Percentiles rank a stretch among this genome's conserved stretches.
Evolutionary conservation across 2,797 vertebrate species (phyloP).

Genomic region (Lepus townsendii): DNA sequence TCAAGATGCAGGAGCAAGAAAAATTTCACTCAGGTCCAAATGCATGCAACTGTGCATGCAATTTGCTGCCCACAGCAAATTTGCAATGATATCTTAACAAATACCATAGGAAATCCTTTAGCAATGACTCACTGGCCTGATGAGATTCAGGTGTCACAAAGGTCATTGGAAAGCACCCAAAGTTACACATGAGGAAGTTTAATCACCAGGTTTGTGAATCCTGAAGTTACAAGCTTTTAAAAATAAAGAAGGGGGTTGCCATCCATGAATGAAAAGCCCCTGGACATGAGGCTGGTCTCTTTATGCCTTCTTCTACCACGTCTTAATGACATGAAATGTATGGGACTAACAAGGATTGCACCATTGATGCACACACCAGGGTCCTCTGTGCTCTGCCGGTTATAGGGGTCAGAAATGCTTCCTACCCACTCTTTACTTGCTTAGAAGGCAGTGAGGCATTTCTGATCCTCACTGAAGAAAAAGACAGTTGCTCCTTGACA

Average conservation of each 20-base stretch:
- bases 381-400: neutral
- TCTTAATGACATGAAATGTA: neutral
- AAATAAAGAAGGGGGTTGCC: neutral
- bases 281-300: neutral
- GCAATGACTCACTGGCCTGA: neutral
- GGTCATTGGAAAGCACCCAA: neutral
- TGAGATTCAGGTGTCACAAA: slow-evolving; percentile 16
- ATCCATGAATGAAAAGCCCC: neutral
- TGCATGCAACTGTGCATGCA: neutral
- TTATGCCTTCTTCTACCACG: neutral
- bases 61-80: neutral
- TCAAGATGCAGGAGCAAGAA: neutral
- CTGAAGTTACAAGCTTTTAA: neutral
- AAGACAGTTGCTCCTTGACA: slow-evolving; percentile 17
- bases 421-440: neutral
- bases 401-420: neutral
- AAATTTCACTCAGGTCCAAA: neutral
- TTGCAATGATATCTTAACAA: no score
- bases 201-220: slow-evolving; percentile 36
- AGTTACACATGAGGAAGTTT: slow-evolving; percentile 30
- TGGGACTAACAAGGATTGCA: neutral
- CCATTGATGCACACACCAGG: neutral
- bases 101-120: neutral
- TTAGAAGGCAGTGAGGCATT: slow-evolving; percentile 7
- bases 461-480: slow-evolving; percentile 38